phyloP scores from a whole-genome alignment of 2,797 vertebrate species.

The Cuniculus paca region DNA sequence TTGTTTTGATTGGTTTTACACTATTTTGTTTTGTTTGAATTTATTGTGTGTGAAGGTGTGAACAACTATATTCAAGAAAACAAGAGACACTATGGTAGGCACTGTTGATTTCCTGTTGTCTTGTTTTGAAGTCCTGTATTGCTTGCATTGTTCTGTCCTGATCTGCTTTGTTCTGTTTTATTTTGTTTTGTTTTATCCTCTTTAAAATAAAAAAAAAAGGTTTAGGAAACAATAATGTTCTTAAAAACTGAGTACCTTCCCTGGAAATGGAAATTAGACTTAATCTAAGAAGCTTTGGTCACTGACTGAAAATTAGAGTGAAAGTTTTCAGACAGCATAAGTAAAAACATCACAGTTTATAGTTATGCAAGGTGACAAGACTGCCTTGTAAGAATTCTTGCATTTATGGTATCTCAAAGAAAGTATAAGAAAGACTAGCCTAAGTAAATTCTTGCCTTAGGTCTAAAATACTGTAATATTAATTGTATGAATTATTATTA shows the following conservation, averaged over 20 bases:
- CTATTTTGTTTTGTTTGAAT: too few relatives aligned
- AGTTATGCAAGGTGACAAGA: neutral
- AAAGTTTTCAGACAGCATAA: neutral
- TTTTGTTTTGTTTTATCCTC: too few relatives aligned
- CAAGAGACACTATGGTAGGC: too few relatives aligned
- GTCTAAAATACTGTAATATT: neutral
- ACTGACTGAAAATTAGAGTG: neutral
- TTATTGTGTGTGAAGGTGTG: too few relatives aligned
- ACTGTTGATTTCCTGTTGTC: too few relatives aligned
- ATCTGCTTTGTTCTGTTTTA: too few relatives aligned
- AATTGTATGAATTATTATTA: constrained; percentile 25
- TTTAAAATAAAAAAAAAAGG: too few relatives aligned
- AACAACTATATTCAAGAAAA: too few relatives aligned
- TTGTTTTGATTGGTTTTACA: too few relatives aligned
- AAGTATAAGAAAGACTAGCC: neutral
- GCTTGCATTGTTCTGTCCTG: too few relatives aligned
- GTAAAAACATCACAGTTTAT: neutral
- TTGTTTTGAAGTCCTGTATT: too few relatives aligned
- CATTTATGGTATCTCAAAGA: constrained; percentile 8
- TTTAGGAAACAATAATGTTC: constrained; percentile 32
- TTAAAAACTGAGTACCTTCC: neutral
- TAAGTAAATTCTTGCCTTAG: constrained; percentile 8
- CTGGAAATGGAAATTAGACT: constrained; percentile 19
- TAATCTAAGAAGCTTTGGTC: neutral
- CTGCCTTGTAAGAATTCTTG: neutral